Conservation (phyloP, 2,888 invertebrate genomes). For the Pherbina coryleti region DNA sequence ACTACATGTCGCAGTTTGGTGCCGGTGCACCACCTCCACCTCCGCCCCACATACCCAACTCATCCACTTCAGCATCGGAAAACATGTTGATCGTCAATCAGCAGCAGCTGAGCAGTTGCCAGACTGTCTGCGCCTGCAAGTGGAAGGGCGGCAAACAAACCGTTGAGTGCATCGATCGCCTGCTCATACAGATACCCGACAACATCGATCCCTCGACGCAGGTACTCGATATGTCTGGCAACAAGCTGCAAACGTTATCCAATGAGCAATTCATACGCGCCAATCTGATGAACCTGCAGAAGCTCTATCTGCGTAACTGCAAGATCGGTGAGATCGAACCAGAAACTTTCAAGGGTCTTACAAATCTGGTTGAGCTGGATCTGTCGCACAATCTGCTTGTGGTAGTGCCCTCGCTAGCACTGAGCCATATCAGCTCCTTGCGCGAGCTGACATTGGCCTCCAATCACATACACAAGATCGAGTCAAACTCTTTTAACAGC, state of each 20-base stretch:
- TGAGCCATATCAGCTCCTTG: slow-evolving; percentile 84
- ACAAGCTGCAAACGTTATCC: slow-evolving; percentile 86
- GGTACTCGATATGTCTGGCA: slow-evolving; percentile 90
- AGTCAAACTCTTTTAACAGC: slow-evolving; percentile 80
- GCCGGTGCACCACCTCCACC: slow-evolving; percentile 46
- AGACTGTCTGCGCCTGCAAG: slow-evolving; percentile 87
- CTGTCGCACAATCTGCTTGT: slow-evolving; percentile 86
- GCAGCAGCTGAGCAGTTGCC: slow-evolving; percentile 68
- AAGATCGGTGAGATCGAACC: slow-evolving; percentile 88
- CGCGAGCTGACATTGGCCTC: slow-evolving; percentile 84
- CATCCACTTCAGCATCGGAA: slow-evolving; percentile 44
- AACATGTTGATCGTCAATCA: slow-evolving; percentile 53
- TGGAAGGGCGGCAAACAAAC: slow-evolving; percentile 96
- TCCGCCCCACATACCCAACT: background rate
- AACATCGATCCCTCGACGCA: slow-evolving; percentile 90
- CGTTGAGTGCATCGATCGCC: slow-evolving; percentile 88
- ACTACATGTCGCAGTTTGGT: slow-evolving; percentile 55
- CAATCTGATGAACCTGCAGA: slow-evolving; percentile 87
- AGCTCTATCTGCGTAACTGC: slow-evolving; percentile 86
- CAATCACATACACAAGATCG: slow-evolving; percentile 86
- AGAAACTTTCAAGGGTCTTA: slow-evolving; percentile 86
- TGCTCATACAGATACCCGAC: slow-evolving; percentile 86
- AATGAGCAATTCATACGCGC: slow-evolving; percentile 85
- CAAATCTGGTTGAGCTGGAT: slow-evolving; percentile 91
- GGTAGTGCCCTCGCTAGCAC: slow-evolving; percentile 83